A percentile compares a stretch with the other conserved stretches of the same genome.
Evolutionary conservation across 2,888 invertebrate species (phyloP).

Genomic region (Eurytoma californica): DNA sequence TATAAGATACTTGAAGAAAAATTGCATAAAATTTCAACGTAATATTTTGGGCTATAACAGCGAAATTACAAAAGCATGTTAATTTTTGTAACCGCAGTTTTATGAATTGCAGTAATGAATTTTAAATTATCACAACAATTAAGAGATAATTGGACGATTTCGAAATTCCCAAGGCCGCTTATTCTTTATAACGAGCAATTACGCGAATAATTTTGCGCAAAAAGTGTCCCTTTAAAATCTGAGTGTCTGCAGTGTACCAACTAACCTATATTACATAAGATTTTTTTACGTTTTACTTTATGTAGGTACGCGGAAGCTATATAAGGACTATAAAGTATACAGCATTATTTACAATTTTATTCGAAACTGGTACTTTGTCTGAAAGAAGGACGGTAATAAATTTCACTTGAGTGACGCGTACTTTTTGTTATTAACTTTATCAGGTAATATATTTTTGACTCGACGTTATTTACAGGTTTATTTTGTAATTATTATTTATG

Average conservation of each 20-base stretch:
- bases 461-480: no score
- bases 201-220: constrained; percentile 13
- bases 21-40: no score
- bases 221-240: constrained; percentile 37
- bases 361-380: constrained; percentile 12
- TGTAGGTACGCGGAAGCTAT: background rate
- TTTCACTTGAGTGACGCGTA: background rate
- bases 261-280: constrained; percentile 33
- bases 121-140: constrained; percentile 3
- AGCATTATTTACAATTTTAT: background rate
- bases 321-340: background rate
- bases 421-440: background rate
- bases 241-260: constrained; percentile 5
- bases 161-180: background rate
- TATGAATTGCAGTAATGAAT: no score
- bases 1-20: no score
- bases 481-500: no score
- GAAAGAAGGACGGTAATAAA: constrained; percentile 22
- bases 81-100: no score
- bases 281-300: background rate
- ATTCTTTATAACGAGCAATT: constrained; percentile 17
- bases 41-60: no score
- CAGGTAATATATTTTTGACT: no score
- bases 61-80: no score
- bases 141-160: constrained; percentile 11